Evolutionary conservation across 2,888 invertebrate genomes (phyloP).

Genomic region (Camponotus fellah): DNA sequence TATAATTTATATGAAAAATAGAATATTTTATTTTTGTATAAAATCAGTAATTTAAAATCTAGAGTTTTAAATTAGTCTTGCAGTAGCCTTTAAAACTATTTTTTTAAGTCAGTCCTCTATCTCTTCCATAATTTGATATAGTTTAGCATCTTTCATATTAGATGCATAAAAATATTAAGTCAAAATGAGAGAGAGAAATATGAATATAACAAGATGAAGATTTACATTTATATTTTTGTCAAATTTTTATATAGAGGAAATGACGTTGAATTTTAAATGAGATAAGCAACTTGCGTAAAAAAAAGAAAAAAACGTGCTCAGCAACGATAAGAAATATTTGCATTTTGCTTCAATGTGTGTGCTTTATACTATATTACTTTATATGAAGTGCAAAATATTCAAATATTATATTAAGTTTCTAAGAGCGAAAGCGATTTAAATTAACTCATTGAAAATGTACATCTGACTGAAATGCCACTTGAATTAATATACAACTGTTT

Average conservation of each 20-base stretch:
- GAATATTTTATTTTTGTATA: constrained; percentile 1
- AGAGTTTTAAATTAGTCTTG: not conserved
- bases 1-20: not conserved
- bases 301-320: not conserved
- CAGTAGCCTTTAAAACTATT: not conserved
- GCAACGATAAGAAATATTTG: constrained; percentile 7
- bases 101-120: not conserved
- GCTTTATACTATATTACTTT: not conserved
- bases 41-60: not conserved
- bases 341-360: not conserved
- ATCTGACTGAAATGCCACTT: not conserved
- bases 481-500: not conserved
- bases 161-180: not conserved
- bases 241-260: constrained; percentile 3
- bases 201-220: constrained; percentile 3
- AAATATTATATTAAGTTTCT: constrained; percentile 7
- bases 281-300: not conserved
- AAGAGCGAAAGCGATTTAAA: not conserved
- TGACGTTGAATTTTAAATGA: constrained; percentile 28
- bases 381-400: not conserved
- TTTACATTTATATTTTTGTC: constrained; percentile 24
- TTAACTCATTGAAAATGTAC: not conserved
- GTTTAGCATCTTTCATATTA: not conserved
- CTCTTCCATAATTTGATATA: not conserved
- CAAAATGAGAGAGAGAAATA: not conserved